Base-by-base conservation (phyloP, 2,113 vertebrate genomes). In the Girardinichthys multiradiatus region DNA sequence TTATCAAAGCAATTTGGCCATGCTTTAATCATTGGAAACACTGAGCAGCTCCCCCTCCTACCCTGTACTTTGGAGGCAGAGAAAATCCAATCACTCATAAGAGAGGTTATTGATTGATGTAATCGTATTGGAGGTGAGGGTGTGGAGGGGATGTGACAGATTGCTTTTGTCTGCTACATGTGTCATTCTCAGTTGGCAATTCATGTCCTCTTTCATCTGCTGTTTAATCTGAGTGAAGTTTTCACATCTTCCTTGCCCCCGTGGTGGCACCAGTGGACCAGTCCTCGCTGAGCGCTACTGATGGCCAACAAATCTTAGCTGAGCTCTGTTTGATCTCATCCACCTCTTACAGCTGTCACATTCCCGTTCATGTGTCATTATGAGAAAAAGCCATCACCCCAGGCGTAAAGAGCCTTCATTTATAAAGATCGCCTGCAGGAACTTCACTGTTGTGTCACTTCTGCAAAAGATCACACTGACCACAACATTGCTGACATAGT, bases 11-110 rank as follows among this genome's bases (percentile, higher is more conserved):
- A 94, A 95, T 95, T 94, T 92, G 87, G 85, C 75, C 76, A 66
- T 75, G 89, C 94, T 95, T 95, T 95, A 96, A 95, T 96, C 94
- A 95, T 37, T 93, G 93, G 92, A 79, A 95, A 92, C 93, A 95
- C 91, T 92, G 92, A 94, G 90, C 88, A 80, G 91, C 82, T 76
- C 82, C 92, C 80, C 33, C 60, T 59, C 58, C 78, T 31, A 64
- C 63, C 79, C 78, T 67, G 75, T 83, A 62, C 87, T 86, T 86
- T 81, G 74, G 81, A 81, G 86, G 87, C 84, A 87, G 92, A 92
- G 94, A 89, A 89, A 95, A 90, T 94, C 94, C 92, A 94, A 92
- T 94, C 90, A 93, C 85, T 95, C 94, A 92, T 95, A 95, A 94
- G 90, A 92, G 88, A 88, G 86, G 66, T 87, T 95, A 96, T 82